These are phyloP conservation scores for Crax fasciolata DNA, from an alignment of 2,797 vertebrate genomes.

Conservation along the genomic window DNA sequence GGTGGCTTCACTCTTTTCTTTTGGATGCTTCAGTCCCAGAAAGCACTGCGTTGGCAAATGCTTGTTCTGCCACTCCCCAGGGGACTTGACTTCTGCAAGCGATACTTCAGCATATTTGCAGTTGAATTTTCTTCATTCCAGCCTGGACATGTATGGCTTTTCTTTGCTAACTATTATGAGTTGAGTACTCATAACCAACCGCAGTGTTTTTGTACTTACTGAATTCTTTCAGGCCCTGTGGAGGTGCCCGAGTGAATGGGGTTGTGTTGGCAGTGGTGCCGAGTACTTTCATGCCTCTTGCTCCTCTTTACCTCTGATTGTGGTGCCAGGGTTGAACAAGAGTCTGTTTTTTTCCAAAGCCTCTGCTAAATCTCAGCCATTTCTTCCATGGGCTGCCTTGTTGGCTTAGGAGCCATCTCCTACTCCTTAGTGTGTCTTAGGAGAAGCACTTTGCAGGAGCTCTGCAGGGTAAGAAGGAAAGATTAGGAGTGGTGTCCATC, in stretches of 20 bases:
- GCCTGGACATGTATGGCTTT: not conserved
- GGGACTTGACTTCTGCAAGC: not conserved
- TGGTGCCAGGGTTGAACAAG: not conserved
- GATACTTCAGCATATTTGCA: not conserved
- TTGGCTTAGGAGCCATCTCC: not conserved
- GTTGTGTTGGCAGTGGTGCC: not conserved
- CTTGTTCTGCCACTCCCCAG: not conserved
- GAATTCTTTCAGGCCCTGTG: not conserved
- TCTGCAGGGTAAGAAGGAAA: not conserved
- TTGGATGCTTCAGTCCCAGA: not conserved
- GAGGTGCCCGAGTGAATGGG: not conserved
- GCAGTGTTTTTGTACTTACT: not conserved
- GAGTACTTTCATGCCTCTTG: rapidly evolving
- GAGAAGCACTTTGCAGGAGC: not conserved
- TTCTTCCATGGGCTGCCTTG: not conserved
- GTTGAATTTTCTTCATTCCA: conserved; percentile 54
- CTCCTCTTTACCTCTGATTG: not conserved
- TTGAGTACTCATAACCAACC: not conserved
- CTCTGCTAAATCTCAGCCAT: not conserved
- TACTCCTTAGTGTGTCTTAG: not conserved
- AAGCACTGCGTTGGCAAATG: not conserved
- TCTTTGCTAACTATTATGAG: not conserved
- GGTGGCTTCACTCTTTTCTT: not conserved
- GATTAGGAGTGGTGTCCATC: not conserved
- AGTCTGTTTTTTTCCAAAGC: not conserved